Percentiles rank a stretch among this genome's conserved stretches.
These are phyloP conservation scores for Drosophila mauritiana DNA, from an alignment of 1,140 invertebrate genomes.

Conservation along the genomic window DNA sequence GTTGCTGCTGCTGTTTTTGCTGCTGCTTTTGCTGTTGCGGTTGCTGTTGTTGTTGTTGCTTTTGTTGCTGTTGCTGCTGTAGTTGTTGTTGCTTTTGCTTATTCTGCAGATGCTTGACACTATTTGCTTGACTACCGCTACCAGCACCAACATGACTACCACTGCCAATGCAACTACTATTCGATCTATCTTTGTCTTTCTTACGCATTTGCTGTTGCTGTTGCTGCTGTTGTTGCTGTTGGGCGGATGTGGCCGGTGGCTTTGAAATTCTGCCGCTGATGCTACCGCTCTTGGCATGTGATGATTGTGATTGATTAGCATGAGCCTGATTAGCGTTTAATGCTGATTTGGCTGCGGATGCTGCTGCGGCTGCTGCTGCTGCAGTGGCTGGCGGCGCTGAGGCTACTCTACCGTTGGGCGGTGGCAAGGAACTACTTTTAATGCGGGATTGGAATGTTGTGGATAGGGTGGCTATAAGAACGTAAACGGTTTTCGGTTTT, in stretches of 20 bases:
- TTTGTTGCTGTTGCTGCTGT: slow-evolving; percentile 38
- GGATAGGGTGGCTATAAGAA: slow-evolving; percentile 86
- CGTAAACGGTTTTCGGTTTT: slow-evolving; percentile 79
- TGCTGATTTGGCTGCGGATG: slow-evolving; percentile 64
- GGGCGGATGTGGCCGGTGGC: slow-evolving; percentile 27
- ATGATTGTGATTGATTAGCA: slow-evolving; percentile 76
- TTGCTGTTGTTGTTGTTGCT: slow-evolving; percentile 24
- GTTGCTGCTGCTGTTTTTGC: slow-evolving; percentile 29
- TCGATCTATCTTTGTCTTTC: slow-evolving; percentile 83
- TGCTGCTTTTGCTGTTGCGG: slow-evolving; percentile 29
- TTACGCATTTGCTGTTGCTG: slow-evolving; percentile 75
- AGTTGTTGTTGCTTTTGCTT: slow-evolving; percentile 71
- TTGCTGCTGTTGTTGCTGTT: slow-evolving; percentile 42
- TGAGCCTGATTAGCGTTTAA: slow-evolving; percentile 72
- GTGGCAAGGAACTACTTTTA: slow-evolving; percentile 85
- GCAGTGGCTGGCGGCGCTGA: slow-evolving; percentile 69
- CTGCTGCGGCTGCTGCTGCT: slow-evolving; percentile 31
- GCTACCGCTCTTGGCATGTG: slow-evolving; percentile 55
- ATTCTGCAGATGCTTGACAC: slow-evolving; percentile 79
- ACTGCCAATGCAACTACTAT: slow-evolving; percentile 74
- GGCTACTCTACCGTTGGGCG: slow-evolving; percentile 82
- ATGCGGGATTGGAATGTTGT: slow-evolving; percentile 85
- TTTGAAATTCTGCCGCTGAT: slow-evolving; percentile 32
- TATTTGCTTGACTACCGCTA: slow-evolving; percentile 70
- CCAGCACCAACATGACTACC: slow-evolving; percentile 72